Evolutionary conservation across 2,797 vertebrate genomes (phyloP).

Genomic region (Enteromius fasciolatus): DNA sequence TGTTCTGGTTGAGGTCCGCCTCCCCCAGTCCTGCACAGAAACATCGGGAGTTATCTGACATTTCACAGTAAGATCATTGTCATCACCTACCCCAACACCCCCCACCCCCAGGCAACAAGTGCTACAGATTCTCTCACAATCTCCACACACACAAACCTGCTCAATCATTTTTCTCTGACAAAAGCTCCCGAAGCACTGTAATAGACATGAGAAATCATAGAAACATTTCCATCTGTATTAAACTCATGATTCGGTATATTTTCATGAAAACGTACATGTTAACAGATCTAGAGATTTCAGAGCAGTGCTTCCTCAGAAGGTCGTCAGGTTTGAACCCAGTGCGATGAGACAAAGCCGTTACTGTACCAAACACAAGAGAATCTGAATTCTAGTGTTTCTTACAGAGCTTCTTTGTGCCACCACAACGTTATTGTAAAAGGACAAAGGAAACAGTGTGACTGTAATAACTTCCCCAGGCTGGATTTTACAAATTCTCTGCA

Average conservation of each 20-base stretch:
- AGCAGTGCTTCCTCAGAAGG: constrained; percentile 1
- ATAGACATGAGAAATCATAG: neutral
- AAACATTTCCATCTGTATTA: neutral
- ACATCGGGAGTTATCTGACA: constrained; percentile 87
- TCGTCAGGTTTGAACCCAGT: constrained; percentile 63
- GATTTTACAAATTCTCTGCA: constrained; percentile 71
- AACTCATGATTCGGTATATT: neutral
- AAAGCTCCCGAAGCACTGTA: neutral
- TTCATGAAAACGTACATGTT: neutral
- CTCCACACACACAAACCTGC: neutral
- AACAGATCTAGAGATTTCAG: neutral
- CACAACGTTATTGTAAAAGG: constrained; percentile 83
- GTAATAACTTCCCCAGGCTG: constrained; percentile 84
- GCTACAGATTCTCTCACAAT: neutral
- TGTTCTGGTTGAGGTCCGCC: constrained; percentile 97
- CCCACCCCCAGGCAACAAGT: neutral
- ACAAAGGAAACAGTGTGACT: constrained; percentile 83
- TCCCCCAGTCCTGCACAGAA: constrained; percentile 86
- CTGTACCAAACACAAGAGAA: constrained; percentile 84
- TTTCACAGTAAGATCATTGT: constrained; percentile 35
- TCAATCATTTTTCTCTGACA: neutral
- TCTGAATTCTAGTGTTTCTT: constrained; percentile 88
- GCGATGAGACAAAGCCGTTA: constrained; percentile 77
- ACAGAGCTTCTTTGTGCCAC: constrained; percentile 87
- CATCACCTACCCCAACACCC: constrained; percentile 21